These are phyloP conservation scores for Neodiprion pinetum DNA, from an alignment of 1,140 invertebrate genomes.

Conservation along the genomic window DNA sequence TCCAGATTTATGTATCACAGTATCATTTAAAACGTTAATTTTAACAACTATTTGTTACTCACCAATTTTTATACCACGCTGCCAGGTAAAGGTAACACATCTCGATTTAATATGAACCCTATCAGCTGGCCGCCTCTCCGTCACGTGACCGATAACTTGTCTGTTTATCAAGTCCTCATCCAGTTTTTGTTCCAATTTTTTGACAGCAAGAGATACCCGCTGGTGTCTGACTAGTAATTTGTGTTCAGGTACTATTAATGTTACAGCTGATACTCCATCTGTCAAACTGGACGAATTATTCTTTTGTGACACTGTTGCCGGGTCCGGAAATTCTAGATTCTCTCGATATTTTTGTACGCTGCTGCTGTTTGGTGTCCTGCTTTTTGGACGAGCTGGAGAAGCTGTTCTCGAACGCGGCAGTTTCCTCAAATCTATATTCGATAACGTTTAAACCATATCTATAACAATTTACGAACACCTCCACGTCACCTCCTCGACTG, in stretches of 20 bases:
- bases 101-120: constrained; percentile 69
- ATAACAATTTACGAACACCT: neutral
- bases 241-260: constrained; percentile 30
- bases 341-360: constrained; percentile 35
- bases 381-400: constrained; percentile 42
- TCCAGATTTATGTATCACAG: neutral
- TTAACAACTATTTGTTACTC: constrained; percentile 46
- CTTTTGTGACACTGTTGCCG: constrained; percentile 22
- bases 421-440: constrained; percentile 34
- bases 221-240: constrained; percentile 31
- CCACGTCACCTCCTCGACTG: neutral
- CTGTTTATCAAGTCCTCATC: constrained; percentile 68
- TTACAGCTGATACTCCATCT: constrained; percentile 30
- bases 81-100: constrained; percentile 88
- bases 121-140: constrained; percentile 61
- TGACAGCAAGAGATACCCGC: constrained; percentile 60
- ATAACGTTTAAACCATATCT: neutral
- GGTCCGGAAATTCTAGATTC: constrained; percentile 36
- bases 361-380: constrained; percentile 33
- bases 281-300: constrained; percentile 22
- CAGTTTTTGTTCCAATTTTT: constrained; percentile 69
- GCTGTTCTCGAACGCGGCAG: constrained; percentile 45
- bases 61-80: constrained; percentile 89
- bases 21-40: neutral
- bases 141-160: constrained; percentile 76